phyloP scores from a whole-genome alignment of 2,888 invertebrate genomes.

The Euzophera pinguis region DNA sequence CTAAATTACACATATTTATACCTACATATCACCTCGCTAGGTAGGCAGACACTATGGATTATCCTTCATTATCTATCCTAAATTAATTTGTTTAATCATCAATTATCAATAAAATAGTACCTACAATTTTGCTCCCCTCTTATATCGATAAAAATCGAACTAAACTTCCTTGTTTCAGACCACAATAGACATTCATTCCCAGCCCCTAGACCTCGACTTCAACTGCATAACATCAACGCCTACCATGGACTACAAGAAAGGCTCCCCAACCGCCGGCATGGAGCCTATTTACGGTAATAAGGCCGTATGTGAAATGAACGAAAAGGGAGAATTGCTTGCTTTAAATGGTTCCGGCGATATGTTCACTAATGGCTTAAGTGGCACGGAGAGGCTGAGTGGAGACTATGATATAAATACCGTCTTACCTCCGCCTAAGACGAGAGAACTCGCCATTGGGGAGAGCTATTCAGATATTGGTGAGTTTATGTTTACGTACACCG shows the following conservation, averaged over 20 bases:
- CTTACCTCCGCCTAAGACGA: constrained; percentile 69
- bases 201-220: constrained; percentile 71
- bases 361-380: constrained; percentile 63
- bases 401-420: constrained; percentile 74
- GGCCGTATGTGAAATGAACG: constrained; percentile 63
- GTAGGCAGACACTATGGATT: no score
- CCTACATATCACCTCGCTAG: no score
- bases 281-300: constrained; percentile 76
- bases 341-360: constrained; percentile 67
- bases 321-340: constrained; percentile 62
- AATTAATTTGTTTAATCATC: no score
- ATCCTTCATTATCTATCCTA: no score
- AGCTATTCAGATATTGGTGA: constrained; percentile 77
- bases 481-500: no score
- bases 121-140: no score
- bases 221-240: constrained; percentile 72
- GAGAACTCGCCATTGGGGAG: constrained; percentile 75
- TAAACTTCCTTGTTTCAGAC: constrained; percentile 39
- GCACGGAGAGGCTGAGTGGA: constrained; percentile 63
- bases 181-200: constrained; percentile 66
- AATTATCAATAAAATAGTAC: no score
- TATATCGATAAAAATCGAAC: constrained; percentile 9
- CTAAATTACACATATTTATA: no score
- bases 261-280: constrained; percentile 65
- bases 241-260: constrained; percentile 68